Conservation (phyloP, 2,797 vertebrate genomes). For the Macrochelys suwanniensis region DNA sequence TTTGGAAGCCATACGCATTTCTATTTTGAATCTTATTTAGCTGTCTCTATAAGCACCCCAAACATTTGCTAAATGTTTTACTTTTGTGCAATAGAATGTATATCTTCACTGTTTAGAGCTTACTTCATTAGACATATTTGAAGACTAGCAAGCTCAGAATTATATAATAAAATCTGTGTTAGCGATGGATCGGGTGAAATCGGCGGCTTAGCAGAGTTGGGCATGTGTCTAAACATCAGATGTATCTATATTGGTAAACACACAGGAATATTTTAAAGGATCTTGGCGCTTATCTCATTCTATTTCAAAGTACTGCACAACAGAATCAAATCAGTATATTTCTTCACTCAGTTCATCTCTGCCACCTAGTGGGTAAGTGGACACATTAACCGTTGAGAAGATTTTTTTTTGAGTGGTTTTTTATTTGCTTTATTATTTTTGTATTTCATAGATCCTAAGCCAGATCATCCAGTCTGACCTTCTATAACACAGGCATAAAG, state of each 20-base stretch:
- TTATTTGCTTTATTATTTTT: background rate
- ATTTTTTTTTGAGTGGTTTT: background rate
- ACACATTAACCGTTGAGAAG: background rate
- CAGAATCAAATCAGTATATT: background rate
- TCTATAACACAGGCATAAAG: no score
- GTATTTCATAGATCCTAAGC: background rate
- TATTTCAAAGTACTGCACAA: background rate
- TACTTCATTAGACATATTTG: background rate
- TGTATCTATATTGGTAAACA: background rate
- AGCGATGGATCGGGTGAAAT: background rate
- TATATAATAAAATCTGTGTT: background rate
- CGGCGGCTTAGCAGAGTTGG: background rate
- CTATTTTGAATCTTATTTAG: background rate
- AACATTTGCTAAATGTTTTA: no score
- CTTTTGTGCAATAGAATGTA: background rate
- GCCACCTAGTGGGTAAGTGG: background rate
- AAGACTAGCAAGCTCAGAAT: background rate
- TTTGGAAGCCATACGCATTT: background rate
- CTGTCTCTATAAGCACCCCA: background rate
- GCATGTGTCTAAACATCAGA: background rate
- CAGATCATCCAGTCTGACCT: background rate
- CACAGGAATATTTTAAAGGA: background rate
- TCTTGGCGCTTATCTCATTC: background rate
- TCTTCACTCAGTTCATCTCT: background rate
- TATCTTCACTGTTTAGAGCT: background rate